Evolutionary conservation across 2,797 vertebrate species (phyloP).

Genomic region (Cyprinella venusta): DNA sequence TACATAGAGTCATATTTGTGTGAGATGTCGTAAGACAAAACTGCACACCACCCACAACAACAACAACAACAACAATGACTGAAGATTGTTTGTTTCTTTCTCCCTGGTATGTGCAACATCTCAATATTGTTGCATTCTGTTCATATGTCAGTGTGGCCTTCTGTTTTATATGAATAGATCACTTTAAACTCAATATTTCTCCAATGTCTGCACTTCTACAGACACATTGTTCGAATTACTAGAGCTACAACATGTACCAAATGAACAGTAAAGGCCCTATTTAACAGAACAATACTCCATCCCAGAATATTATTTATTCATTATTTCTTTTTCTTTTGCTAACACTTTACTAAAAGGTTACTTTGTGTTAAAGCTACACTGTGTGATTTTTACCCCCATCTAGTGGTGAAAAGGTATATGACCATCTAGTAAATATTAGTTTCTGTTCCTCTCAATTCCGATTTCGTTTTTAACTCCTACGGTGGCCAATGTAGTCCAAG

Average conservation of each 20-base stretch:
- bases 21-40: constrained; percentile 19
- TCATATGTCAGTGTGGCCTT: neutral
- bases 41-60: constrained; percentile 3
- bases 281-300: neutral
- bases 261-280: neutral
- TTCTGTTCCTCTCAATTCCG: too few relatives aligned
- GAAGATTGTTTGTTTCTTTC: neutral
- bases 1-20: constrained; percentile 2
- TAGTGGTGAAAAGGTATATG: too few relatives aligned
- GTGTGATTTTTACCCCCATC: too few relatives aligned
- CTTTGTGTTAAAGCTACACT: too few relatives aligned
- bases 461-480: too few relatives aligned
- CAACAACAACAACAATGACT: constrained; percentile 9
- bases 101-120: neutral
- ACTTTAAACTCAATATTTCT: neutral
- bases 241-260: neutral
- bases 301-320: neutral
- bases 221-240: neutral
- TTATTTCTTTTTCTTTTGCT: too few relatives aligned
- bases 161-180: neutral
- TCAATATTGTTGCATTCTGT: neutral
- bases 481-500: too few relatives aligned
- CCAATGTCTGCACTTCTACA: neutral
- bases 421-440: too few relatives aligned
- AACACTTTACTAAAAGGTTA: too few relatives aligned